Evolutionary conservation across 2,113 vertebrate genomes (phyloP), one percentile per base, ranked within the genome.

Genomic region (Ctenomys sociabilis): DNA sequence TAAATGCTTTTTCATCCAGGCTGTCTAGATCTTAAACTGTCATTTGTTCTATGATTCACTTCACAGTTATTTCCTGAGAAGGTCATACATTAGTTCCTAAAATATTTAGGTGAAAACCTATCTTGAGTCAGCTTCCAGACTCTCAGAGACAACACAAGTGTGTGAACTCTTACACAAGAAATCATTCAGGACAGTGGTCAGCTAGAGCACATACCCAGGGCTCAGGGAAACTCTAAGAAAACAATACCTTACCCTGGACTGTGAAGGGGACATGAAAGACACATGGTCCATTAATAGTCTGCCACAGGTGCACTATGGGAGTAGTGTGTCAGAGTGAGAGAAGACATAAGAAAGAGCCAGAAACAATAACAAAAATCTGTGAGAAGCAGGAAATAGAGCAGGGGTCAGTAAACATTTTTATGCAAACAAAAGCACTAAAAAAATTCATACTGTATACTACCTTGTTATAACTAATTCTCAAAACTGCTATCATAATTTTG

Each of bases 1-100:
- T 40, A 73, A 84, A 91, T 11, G 2, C 2, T 68, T 68, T 94
- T 84, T 30, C 92, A 49, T 59, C 78, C 66, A 88, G 75, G 22
- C 49, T 61, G 59, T 72, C 35, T 91, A 59, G 35, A 30, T 84
- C 37, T 19, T 54, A 73, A 72, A 17, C 10, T 72, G 28, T 73
- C 32, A 68, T n/a, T 93, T 78, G 85, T 52, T 64, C 66, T 57
- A 61, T 85, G 40, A 92, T 83, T 70, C 9, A 83, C 66, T 90
- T 68, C 87, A 37, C 5, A 91, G 81, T 70, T 94, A 72, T 78
- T 94, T 78, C 63, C 21, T 68, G 1, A 45, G 21, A 7, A 91
- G 68, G 64, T 54, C 32, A 87, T 32, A 28, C 40, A 0, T 45
- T 84, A 64, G 10, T 57, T 2, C 1, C 2, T 14, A 45, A 84